These are phyloP conservation scores for Acanthiza pusilla DNA, from an alignment of 2,797 vertebrate genomes.

Conservation along the genomic window DNA sequence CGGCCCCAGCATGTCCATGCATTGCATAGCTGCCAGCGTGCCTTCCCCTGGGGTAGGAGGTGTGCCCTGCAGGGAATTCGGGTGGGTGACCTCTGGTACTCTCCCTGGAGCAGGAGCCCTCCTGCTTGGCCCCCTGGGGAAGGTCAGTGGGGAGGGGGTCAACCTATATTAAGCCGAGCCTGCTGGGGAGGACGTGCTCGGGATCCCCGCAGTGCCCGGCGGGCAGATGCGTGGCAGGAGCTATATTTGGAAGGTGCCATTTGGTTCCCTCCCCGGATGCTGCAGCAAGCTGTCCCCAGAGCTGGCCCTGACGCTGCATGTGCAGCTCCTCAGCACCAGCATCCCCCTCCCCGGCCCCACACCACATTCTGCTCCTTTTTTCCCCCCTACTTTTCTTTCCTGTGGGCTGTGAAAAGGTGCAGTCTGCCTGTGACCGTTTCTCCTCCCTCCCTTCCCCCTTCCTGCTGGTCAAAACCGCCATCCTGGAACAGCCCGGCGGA, in stretches of 20 bases:
- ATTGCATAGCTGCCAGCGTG: rapidly evolving
- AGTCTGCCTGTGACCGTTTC: slow-evolving; percentile 38
- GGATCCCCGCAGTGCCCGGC: background rate
- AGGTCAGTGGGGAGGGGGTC: background rate
- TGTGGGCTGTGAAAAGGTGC: slow-evolving; percentile 55
- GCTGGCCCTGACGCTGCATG: background rate
- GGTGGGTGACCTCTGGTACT: rapidly evolving
- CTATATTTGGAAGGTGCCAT: slow-evolving; percentile 9
- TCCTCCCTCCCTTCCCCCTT: slow-evolving; percentile 59
- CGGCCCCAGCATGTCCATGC: rapidly evolving
- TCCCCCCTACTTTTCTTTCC: background rate
- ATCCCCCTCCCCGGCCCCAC: background rate
- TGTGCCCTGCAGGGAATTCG: rapidly evolving
- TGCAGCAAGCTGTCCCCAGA: background rate
- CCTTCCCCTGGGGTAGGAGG: background rate
- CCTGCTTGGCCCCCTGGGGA: rapidly evolving
- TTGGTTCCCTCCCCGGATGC: background rate
- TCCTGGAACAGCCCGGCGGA: slow-evolving; percentile 61
- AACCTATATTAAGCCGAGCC: background rate
- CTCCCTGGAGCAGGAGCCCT: background rate
- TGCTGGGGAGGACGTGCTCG: background rate
- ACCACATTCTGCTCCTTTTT: background rate
- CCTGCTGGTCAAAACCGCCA: slow-evolving; percentile 63
- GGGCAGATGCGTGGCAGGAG: background rate
- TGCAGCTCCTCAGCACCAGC: background rate